Conservation (phyloP, 2,113 vertebrate genomes). For the Melanerpes formicivorus region DNA sequence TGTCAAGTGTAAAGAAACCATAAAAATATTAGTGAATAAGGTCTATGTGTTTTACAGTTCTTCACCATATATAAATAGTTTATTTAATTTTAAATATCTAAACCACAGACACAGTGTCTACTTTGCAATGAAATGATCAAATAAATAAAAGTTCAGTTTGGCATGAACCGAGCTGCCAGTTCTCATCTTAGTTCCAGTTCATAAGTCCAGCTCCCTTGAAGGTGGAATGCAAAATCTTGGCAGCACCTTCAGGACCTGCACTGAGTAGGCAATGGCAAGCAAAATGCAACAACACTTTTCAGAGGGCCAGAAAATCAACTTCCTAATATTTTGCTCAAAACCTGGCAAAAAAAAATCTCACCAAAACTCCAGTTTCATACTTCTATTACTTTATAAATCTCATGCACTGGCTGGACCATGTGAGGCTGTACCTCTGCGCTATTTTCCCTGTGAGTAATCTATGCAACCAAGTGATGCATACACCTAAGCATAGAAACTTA, state of each 20-base stretch:
- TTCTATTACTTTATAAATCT: background rate
- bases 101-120: constrained; percentile 80
- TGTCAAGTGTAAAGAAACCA: constrained; percentile 74
- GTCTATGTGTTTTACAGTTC: constrained; percentile 71
- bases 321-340: constrained; percentile 20
- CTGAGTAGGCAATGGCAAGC: background rate
- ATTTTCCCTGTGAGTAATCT: background rate
- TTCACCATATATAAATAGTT: constrained; percentile 68
- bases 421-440: background rate
- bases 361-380: background rate
- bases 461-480: rapidly evolving
- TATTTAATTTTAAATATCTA: constrained; percentile 77
- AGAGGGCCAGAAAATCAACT: background rate
- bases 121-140: constrained; percentile 76
- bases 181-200: constrained; percentile 69
- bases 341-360: background rate
- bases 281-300: background rate
- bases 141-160: constrained; percentile 81
- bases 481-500: background rate
- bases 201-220: constrained; percentile 36
- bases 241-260: constrained; percentile 6
- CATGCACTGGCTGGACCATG: background rate
- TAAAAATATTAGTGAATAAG: constrained; percentile 78
- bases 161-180: constrained; percentile 60
- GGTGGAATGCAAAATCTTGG: constrained; percentile 28